Evolutionary conservation across 2,113 vertebrate species (phyloP), one percentile per base, ranked within the genome.

Genomic region (Mus spicilegus): DNA sequence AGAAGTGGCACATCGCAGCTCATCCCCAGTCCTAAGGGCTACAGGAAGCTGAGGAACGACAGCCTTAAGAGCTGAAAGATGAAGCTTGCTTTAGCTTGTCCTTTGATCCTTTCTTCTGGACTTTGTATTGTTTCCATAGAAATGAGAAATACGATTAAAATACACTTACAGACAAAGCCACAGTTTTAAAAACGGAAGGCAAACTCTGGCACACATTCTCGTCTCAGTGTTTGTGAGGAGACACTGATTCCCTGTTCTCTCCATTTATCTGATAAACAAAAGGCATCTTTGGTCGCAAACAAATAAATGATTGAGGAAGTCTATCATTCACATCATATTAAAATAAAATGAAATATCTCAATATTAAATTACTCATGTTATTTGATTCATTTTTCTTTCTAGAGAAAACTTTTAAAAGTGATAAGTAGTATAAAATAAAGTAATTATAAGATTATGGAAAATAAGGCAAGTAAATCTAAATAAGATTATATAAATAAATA

Each of bases 261-360:
- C 54, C 65, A 65, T 78, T 92, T 61, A 46, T 10, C 11, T 87
- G 61, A 30, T 77, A 51, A n/a, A 61, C 69, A 63, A 94, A 91
- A 56, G 78, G 2, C 67, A n/a, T 73, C 39, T 87, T 80, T 87
- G 10, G 28, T 91, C 30, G 88, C 3, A 95, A 84, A 11, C 28
- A 81, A 65, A 6, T 72, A 81, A 80, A 13, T 77, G 17, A 93
- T 46, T 78, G 2, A 77, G 67, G 85, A 87, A 75, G 1, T n/a
- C 19, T 26, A 39, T 51, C 7, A 28, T 95, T 97, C 24, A 72
- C 3, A 86, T 90, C 81, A 93, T 87, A 75, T 73, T 94, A 89
- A 91, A 51, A 51, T 19, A 72, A 86, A 91, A 36, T n/a, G 3
- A 28, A 95, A 85, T 78, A 36, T 80, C 84, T 84, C 75, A 1